Evolutionary conservation across 2,888 invertebrate species (phyloP).

Genomic region (Archips crataeganus): DNA sequence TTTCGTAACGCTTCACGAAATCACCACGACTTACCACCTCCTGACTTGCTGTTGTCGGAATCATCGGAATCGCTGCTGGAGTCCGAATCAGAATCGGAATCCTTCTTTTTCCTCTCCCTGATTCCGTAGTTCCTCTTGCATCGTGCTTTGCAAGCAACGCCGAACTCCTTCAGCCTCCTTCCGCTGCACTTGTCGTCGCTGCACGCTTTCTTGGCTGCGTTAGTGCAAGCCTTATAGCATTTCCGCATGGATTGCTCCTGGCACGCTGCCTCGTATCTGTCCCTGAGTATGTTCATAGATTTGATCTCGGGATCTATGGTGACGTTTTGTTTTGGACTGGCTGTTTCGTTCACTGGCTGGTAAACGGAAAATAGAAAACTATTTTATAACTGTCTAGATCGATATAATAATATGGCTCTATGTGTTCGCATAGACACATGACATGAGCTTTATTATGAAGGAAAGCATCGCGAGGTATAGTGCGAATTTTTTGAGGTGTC

Average conservation of each 20-base stretch:
- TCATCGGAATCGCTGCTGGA: not conserved
- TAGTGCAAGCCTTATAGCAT: conserved; percentile 56
- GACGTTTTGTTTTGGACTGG: not conserved
- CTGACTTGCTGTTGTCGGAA: not conserved
- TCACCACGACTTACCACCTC: not conserved
- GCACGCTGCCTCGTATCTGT: conserved; percentile 60
- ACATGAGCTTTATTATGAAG: too few species aligned
- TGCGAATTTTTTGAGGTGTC: too few species aligned
- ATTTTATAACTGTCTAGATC: too few species aligned
- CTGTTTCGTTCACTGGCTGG: not conserved
- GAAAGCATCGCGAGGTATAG: too few species aligned
- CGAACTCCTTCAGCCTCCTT: not conserved
- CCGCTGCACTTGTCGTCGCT: not conserved
- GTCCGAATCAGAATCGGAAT: not conserved
- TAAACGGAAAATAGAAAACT: too few species aligned
- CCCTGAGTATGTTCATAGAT: conserved; percentile 53
- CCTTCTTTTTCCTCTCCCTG: not conserved
- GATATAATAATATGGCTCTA: too few species aligned
- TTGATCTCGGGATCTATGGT: not conserved
- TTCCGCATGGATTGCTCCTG: conserved; percentile 50
- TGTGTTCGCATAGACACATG: too few species aligned
- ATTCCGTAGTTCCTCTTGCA: conserved; percentile 1
- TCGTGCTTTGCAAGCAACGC: not conserved
- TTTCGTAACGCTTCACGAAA: not conserved
- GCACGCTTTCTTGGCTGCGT: conserved; percentile 51